Percentiles rank a stretch among this genome's conserved stretches.
Evolutionary conservation across 2,797 vertebrate genomes (phyloP).

Genomic region (Siniperca undulata): DNA sequence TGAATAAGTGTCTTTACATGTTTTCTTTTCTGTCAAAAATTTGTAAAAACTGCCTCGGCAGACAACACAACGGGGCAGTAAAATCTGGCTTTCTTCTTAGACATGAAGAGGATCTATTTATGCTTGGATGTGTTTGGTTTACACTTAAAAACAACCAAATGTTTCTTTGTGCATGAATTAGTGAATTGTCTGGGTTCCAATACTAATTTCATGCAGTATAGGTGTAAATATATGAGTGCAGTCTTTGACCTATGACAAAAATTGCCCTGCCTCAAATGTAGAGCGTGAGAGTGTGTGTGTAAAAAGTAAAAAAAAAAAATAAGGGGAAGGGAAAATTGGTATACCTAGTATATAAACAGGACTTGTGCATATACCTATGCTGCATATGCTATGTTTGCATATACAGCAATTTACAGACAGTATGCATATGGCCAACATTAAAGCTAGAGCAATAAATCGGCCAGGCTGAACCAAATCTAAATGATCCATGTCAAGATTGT

Average conservation of each 20-base stretch:
- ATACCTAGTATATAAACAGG: neutral
- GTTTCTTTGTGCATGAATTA: neutral
- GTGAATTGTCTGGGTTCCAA: neutral
- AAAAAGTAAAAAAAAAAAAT: neutral
- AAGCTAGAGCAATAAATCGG: neutral
- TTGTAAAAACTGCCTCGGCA: neutral
- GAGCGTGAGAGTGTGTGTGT: neutral
- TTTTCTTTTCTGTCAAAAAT: constrained; percentile 9
- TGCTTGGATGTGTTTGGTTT: neutral
- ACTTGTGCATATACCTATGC: neutral
- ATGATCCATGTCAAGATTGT: neutral
- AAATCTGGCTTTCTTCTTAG: constrained; percentile 1
- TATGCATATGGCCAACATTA: neutral
- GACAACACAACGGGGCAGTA: neutral
- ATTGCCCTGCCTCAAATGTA: neutral
- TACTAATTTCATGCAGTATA: neutral
- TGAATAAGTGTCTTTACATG: neutral
- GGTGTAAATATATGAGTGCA: neutral
- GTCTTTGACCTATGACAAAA: neutral
- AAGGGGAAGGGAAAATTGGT: neutral
- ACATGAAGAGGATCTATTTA: constrained; percentile 12
- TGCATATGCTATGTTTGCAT: neutral
- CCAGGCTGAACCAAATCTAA: neutral
- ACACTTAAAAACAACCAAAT: neutral
- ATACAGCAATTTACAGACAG: neutral